Percentiles rank a stretch among this genome's conserved stretches.
These are phyloP conservation scores for Alca torda DNA, from an alignment of 2,797 vertebrate species.

Conservation along the genomic window DNA sequence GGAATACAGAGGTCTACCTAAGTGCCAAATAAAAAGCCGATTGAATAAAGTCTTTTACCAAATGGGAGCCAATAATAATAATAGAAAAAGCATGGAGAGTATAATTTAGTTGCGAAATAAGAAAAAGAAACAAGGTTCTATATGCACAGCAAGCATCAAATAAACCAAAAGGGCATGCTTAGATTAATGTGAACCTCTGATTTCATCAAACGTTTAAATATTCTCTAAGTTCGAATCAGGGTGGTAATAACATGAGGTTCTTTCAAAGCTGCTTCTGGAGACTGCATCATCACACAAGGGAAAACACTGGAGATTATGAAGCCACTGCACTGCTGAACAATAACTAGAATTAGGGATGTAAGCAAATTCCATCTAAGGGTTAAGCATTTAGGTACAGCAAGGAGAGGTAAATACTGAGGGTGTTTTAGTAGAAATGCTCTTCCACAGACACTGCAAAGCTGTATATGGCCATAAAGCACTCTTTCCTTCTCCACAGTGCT, in stretches of 20 bases:
- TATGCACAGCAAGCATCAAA: neutral
- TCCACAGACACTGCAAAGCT: neutral
- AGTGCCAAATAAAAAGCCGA: constrained; percentile 48
- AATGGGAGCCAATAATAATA: neutral
- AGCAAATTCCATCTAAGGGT: neutral
- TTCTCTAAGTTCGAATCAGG: neutral
- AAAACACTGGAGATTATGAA: neutral
- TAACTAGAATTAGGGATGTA: neutral
- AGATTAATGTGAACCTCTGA: neutral
- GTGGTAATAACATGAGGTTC: neutral
- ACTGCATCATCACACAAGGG: neutral
- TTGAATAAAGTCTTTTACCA: constrained; percentile 15
- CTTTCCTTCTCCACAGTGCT: neutral
- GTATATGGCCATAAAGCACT: neutral
- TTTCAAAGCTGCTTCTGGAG: neutral
- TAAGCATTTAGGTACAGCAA: neutral
- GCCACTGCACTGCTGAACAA: neutral
- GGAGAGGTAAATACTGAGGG: neutral
- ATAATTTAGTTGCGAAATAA: constrained; percentile 11
- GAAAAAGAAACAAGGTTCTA: neutral
- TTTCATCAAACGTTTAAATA: neutral
- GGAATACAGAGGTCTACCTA: constrained; percentile 23
- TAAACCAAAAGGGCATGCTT: neutral
- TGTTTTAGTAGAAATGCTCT: neutral
- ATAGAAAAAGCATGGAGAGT: neutral